Conservation (phyloP, 2,888 invertebrate species). For the Myopa testacea region DNA sequence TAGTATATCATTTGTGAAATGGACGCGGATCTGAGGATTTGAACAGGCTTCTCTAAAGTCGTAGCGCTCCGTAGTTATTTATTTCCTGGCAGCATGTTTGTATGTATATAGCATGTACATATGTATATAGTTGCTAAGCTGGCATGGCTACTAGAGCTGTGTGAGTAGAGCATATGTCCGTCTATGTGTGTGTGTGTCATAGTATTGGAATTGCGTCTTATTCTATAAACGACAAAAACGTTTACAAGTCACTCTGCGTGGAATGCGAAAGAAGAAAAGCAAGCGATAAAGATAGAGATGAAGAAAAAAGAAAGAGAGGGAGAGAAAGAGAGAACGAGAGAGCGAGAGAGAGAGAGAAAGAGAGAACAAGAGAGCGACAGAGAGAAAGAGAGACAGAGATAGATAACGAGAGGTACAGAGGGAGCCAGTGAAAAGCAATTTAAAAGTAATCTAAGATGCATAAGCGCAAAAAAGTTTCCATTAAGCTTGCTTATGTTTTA, state of each 20-base stretch:
- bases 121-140: neutral
- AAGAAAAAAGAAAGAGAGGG: neutral
- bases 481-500: slow-evolving; percentile 44
- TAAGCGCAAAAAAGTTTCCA: slow-evolving; percentile 38
- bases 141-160: neutral
- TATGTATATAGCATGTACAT: neutral
- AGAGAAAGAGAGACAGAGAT: neutral
- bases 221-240: slow-evolving; percentile 12
- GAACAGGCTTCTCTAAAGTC: slow-evolving; percentile 23
- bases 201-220: slow-evolving; percentile 34
- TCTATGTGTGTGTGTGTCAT: slow-evolving; percentile 32
- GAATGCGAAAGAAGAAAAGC: neutral
- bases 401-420: slow-evolving; percentile 1
- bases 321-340: neutral
- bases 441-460: slow-evolving; percentile 47
- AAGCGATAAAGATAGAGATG: neutral
- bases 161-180: slow-evolving; percentile 35
- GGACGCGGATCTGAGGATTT: slow-evolving; percentile 32
- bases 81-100: slow-evolving; percentile 40
- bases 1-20: neutral
- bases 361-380: slow-evolving; percentile 21
- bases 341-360: slow-evolving; percentile 2
- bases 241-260: neutral
- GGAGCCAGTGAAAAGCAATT: slow-evolving; percentile 39
- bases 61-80: slow-evolving; percentile 41